Evolutionary conservation across 2,888 invertebrate genomes (phyloP), one percentile per base, ranked within the genome.

Genomic region (Tenthredo scrophulariae): DNA sequence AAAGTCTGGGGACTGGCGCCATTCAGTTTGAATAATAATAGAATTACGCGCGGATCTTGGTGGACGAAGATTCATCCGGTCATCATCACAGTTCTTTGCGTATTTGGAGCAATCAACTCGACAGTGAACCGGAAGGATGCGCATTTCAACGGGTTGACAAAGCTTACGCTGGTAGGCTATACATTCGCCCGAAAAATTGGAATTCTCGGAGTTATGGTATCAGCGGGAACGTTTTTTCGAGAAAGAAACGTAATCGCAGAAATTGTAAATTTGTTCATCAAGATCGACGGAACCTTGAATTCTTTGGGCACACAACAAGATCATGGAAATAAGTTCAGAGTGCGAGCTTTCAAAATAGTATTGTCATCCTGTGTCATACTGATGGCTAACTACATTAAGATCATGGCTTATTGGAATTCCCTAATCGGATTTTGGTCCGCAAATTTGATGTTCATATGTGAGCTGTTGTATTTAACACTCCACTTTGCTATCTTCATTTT

Each of bases 1-100:
- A 80, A 40, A 37, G 6, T 58, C 22, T 80, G 33, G 62, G 80
- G 80, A 65, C 22, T 80, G 22, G 80, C 62, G n/a, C 80, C 80
- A 29, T 80, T 80, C 26, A 9, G 7, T 22, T 29, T 80, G 4
- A 58, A 46, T 13, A 9, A 62, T 40, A 80, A 80, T 40, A 40
- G 40, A 62, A 13, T 62, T 13, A n/a, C 22, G 10, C 62, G 2
- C n/a, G 40, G 22, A 10, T 62, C 80, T 2, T 22, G 58, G 62
- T n/a, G n/a, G 58, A 5, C 2, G 3, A 80, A 40, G 9, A 43
- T 80, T 37, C 33, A 80, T 80, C 22, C 37, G 0, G 18, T 80
- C n/a, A 37, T 80, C 29, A 18, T 62, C 22, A 46, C 62, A 7
- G 37, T 22, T 5, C 1, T 22, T 22, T 62, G 58, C 18, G 15